Base-by-base conservation (phyloP, 2,797 vertebrate genomes). In the Enoplosus armatus region DNA sequence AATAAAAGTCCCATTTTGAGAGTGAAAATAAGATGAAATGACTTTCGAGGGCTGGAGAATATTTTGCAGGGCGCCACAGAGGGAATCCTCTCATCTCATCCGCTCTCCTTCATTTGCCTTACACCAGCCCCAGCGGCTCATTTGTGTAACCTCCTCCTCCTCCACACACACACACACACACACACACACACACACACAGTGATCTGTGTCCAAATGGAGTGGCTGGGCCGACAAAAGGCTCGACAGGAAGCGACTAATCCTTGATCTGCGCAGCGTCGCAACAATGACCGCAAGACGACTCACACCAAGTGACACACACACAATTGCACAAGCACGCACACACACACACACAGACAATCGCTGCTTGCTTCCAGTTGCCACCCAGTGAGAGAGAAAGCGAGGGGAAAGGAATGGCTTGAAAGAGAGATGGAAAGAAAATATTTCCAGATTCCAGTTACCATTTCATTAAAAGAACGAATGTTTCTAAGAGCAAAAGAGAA, bases 191-290 rank as follows among this genome's bases (percentile, higher is more conserved):
- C 51, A 81, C 69, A 84, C 81, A 85, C 48, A 75, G 27, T 78
- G 90, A 91, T 91, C 89, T 91, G 91, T 90, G 93, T 94, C 92
- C 91, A 93, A 95, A 93, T 93, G 91, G 92, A 94, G 93, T 91
- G 88, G 87, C 90, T 88, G 88, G 89, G 87, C 85, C 86, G 89
- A 96, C 95, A 94, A 96, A 95, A 94, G 94, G 87, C 75, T 93
- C 85, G 87, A 92, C 95, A 95, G 95, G 95, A 95, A 96, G 94
- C 82, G 73, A 91, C 91, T 95, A 95, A 95, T 95, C 94, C 94
- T 94, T 94, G 92, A 95, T 95, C 93, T 94, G 94, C 84, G 75
- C 92, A 88, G 91, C 80, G 78, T 87, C 82, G 84, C 92, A 94
- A 95, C 94, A 95, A 94, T 93, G 93, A 92, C 87, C 61, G 73